Base-by-base conservation (phyloP, 37 sponge, comb jelly and placozoan species). In the Petrosia ficiformis region DNA sequence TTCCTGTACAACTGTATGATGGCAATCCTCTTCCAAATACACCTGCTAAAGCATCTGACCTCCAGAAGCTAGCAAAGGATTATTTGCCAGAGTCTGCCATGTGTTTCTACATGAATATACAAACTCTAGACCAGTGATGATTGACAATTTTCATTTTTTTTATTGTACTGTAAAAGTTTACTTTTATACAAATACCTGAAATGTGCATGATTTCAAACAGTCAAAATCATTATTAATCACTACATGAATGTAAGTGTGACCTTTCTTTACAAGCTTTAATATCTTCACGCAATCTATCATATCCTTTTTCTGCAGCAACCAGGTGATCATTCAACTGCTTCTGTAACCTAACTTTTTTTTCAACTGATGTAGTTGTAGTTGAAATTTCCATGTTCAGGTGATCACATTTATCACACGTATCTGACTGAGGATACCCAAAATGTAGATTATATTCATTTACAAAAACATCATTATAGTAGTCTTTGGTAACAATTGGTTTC, bases 361-460 rank as follows among this genome's bases (percentile, higher is more conserved):
- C 69, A 16, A 43, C 32, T 4, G 66, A 60, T 26, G 42, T 10
- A 56, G 61, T 57, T 44, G 72, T 56, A 21, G 57, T 42, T 44
- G 28, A 5, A 57, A 68, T 69, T 1, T 52, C 72, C 35, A 33
- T 36, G 38, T 22, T 24, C 44, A 79, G 44, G 3, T 72, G 10
- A 70, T 79, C 80, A 57, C 80, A 79, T 37, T 63, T 79, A 70
- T 68, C 35, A 70, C 80, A 79, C 3, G 57, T 79, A 33, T 79
- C 80, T 57, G 80, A 38, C 1, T 64, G 33, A 22, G 80, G 80
- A 71, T 71, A 71, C 6, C 72, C 72, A 40, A 71, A 71, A n/a
- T 79, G 80, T 31, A 79, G 69, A 43, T 69, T 79, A 39, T 59
- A 79, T 35, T 79, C 80, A 39, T 28, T 69, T 39, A 44, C 57